phyloP scores from a whole-genome alignment of 2,113 vertebrate species.

The Tretioscincus oriximinensis region DNA sequence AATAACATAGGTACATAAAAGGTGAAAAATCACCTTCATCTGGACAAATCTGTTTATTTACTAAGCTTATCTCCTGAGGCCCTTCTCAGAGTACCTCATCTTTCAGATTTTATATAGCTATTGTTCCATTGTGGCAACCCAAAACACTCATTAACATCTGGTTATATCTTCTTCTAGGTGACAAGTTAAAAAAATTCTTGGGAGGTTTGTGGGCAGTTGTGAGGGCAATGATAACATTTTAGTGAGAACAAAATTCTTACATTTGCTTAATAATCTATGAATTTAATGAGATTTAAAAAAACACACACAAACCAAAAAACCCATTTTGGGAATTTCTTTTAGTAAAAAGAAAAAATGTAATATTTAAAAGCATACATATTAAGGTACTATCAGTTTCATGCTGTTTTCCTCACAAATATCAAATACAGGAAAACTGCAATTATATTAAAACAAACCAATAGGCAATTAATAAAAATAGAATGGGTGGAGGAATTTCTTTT shows the following conservation, averaged over 20 bases:
- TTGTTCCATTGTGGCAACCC: background rate
- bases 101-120: background rate
- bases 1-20: background rate
- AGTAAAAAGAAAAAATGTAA: background rate
- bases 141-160: background rate
- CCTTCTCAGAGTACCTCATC: background rate
- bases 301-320: background rate
- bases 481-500: no score
- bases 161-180: background rate
- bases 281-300: background rate
- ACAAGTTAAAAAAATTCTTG: background rate
- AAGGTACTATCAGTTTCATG: background rate
- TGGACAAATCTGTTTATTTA: background rate
- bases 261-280: background rate
- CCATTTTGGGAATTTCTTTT: background rate
- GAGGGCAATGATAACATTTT: background rate
- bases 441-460: background rate
- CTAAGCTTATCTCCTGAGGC: background rate
- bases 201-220: no score
- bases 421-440: background rate
- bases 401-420: no score
- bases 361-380: background rate
- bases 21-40: background rate
- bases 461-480: background rate
- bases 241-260: no score